Conservation (phyloP, 2,113 vertebrate species). For the Otis tarda region DNA sequence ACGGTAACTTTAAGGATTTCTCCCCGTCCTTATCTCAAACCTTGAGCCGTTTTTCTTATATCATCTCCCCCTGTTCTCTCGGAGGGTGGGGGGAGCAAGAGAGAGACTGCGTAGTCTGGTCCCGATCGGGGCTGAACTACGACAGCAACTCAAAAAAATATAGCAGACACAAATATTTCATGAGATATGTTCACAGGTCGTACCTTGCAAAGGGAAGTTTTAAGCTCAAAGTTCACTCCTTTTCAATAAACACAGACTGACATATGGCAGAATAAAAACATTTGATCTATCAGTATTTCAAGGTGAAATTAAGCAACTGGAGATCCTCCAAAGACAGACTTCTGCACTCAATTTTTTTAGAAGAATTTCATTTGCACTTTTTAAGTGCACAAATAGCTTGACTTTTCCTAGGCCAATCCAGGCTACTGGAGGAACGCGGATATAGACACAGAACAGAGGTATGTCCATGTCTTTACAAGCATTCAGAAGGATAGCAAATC, state of each 20-base stretch:
- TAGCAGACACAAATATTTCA: not conserved
- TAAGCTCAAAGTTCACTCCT: not conserved
- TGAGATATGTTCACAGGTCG: not conserved
- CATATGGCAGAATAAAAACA: not conserved
- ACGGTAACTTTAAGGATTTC: no score
- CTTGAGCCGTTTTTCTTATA: no score
- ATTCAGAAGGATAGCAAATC: not conserved
- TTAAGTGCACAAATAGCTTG: not conserved
- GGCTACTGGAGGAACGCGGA: not conserved
- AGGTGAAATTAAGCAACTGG: not conserved
- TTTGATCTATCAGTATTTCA: not conserved
- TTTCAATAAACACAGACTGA: not conserved
- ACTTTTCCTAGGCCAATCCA: not conserved
- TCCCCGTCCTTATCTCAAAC: no score
- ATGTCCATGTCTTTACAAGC: not conserved
- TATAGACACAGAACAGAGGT: not conserved
- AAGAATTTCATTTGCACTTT: not conserved
- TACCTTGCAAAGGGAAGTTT: not conserved
- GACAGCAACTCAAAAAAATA: no score
- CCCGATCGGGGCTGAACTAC: no score
- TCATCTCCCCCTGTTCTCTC: no score
- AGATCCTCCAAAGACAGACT: not conserved
- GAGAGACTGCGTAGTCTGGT: no score
- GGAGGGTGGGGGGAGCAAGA: no score
- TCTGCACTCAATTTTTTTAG: not conserved